Base-by-base conservation (phyloP, 37 sponge, comb jelly and placozoan genomes). In the Petrosia ficiformis region DNA sequence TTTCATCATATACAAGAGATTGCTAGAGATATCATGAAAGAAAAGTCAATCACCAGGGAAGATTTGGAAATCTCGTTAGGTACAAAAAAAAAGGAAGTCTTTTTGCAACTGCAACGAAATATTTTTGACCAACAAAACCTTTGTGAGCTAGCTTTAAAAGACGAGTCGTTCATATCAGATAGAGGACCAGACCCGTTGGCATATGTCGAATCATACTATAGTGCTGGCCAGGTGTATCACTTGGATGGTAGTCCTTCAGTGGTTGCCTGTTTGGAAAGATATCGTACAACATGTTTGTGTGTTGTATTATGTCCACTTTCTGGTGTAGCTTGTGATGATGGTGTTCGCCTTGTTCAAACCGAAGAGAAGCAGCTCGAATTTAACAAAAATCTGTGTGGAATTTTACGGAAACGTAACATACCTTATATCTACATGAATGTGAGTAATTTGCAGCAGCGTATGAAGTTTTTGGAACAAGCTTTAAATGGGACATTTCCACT, bases 161-260 rank as follows among this genome's bases (percentile, higher is more conserved):
- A 39, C 29, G 0, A 42, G 0, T 37, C 71, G 4, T 89, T 77
- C 36, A 84, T 89, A 25, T 89, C 85, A 30, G 84, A 83, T 33
- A 63, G 90, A 1, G 90, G 90, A 3, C 90, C 90, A 37, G 90
- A 89, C 44, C 90, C 90, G 3, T 48, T 89, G 25, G 77, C 48
- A 6, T 70, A 73, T 60, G 42, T 54, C 36, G 4, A 34, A 10
- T 39, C 44, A 3, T 52, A 81, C 21, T 41, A 36, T 34, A 73
- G 69, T 70, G 0, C 0, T 16, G 80, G 67, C 24, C 63, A 67
- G 67, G 86, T 80, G 39, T 38, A 72, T 3, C 10, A 26, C 6
- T 29, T 85, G 59, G 73, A 72, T 22, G n/a, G 67, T 25, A 57
- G 61, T 1, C 39, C 44, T 28, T 65, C 64, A 41, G 74, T 63